Conservation (phyloP, 2,113 vertebrate genomes). For the Odobenus rosmarus region DNA sequence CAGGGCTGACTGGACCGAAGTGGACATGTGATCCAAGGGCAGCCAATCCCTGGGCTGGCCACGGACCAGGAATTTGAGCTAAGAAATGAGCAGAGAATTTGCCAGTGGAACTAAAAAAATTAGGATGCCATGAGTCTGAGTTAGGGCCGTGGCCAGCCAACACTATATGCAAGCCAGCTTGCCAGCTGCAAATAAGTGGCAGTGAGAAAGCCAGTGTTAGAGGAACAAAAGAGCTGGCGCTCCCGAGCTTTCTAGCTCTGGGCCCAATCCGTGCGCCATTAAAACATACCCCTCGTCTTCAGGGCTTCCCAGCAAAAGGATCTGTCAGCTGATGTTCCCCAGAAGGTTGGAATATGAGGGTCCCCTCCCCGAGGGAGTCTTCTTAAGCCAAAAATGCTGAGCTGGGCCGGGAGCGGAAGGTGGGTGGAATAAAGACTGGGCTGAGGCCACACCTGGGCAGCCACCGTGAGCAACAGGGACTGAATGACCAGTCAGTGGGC, state of each 20-base stretch:
- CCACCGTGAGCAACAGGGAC: not conserved
- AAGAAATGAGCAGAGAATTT: not conserved
- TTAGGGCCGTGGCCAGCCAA: not conserved
- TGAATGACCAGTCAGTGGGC: not conserved
- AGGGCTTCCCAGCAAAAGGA: not conserved
- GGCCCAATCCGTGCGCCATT: not conserved
- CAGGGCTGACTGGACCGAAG: not conserved
- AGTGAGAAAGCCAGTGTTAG: not conserved
- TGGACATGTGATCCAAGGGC: not conserved
- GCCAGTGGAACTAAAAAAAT: not conserved
- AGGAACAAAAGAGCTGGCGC: not conserved
- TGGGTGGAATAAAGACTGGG: not conserved
- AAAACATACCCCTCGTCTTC: slow-evolving; percentile 17
- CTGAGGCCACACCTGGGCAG: not conserved
- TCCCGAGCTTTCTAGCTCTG: not conserved
- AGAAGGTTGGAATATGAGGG: not conserved
- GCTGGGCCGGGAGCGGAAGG: not conserved
- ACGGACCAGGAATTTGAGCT: not conserved
- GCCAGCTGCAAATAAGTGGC: not conserved
- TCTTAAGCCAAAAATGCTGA: not conserved
- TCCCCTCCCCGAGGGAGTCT: not conserved
- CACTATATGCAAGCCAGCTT: not conserved
- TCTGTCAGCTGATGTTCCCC: not conserved
- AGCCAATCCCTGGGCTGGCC: not conserved
- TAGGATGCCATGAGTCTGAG: not conserved